Evolutionary conservation across 2,797 vertebrate species (phyloP).

Genomic region (Neopelma chrysocephalum): DNA sequence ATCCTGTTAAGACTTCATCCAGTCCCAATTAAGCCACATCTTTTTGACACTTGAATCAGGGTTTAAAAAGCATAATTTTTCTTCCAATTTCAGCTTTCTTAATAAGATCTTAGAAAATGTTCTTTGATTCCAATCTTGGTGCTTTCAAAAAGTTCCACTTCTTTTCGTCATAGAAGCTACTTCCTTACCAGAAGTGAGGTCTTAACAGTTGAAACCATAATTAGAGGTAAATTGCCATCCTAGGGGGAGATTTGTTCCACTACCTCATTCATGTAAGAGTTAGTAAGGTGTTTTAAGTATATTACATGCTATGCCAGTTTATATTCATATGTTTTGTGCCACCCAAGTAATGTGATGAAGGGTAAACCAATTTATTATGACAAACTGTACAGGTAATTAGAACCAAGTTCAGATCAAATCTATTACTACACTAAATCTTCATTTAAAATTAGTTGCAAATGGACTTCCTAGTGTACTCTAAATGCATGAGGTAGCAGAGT

Average conservation of each 20-base stretch:
- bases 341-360: not conserved
- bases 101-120: not conserved
- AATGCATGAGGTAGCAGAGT: not conserved
- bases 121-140: not conserved
- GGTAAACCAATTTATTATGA: slow-evolving; percentile 16
- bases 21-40: not conserved
- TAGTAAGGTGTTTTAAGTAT: not conserved
- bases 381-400: slow-evolving; percentile 41
- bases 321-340: slow-evolving; percentile 6
- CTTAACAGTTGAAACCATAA: not conserved
- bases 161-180: not conserved
- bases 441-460: slow-evolving; percentile 6
- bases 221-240: not conserved
- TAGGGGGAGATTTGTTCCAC: not conserved
- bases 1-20: not conserved
- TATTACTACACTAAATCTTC: not conserved
- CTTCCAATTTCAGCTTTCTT: not conserved
- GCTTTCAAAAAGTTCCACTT: not conserved
- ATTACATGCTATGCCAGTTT: not conserved
- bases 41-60: not conserved
- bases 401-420: not conserved
- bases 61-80: not conserved
- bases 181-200: not conserved
- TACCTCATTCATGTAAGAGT: not conserved
- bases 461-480: not conserved